Percentiles rank a stretch among this genome's conserved stretches.
These are phyloP conservation scores for Molorchus minor DNA, from an alignment of 2,888 invertebrate species.

Conservation along the genomic window DNA sequence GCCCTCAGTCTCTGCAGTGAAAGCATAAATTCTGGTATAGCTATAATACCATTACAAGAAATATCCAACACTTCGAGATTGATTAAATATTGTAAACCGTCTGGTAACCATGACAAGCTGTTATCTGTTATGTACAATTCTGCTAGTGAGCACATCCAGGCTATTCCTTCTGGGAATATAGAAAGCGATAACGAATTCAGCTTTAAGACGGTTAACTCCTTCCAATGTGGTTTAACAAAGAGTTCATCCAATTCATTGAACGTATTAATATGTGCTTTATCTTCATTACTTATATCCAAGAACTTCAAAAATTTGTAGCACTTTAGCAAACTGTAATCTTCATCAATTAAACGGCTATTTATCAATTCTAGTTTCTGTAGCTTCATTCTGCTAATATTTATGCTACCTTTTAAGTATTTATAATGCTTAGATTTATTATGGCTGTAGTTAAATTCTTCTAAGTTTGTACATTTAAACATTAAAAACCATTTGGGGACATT, in stretches of 20 bases:
- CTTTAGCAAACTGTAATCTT: conserved; percentile 43
- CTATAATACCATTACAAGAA: conserved; percentile 40
- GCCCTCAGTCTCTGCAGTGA: conserved; percentile 35
- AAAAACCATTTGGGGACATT: conserved; percentile 47
- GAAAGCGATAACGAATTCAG: conserved; percentile 40
- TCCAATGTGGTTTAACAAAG: conserved; percentile 45
- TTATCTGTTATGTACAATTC: conserved; percentile 46
- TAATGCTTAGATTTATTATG: conserved; percentile 43
- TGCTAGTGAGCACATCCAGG: conserved; percentile 41
- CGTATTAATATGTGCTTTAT: conserved; percentile 31
- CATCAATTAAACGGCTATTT: conserved; percentile 41
- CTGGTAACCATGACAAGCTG: conserved; percentile 45
- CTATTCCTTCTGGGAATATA: conserved; percentile 45
- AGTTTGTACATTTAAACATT: conserved; percentile 36
- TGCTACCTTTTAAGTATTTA: conserved; percentile 38
- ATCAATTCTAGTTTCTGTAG: conserved; percentile 39
- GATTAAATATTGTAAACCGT: conserved; percentile 43
- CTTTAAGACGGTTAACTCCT: conserved; percentile 39
- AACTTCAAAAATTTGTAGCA: conserved; percentile 39
- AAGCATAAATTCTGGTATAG: conserved; percentile 37
- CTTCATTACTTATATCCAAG: conserved; percentile 47
- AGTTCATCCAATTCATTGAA: conserved; percentile 42
- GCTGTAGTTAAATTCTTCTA: conserved; percentile 46
- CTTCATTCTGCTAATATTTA: conserved; percentile 32
- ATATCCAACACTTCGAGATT: conserved; percentile 47